phyloP scores from a whole-genome alignment of 2,797 vertebrate genomes.

The Propithecus perrieri region DNA sequence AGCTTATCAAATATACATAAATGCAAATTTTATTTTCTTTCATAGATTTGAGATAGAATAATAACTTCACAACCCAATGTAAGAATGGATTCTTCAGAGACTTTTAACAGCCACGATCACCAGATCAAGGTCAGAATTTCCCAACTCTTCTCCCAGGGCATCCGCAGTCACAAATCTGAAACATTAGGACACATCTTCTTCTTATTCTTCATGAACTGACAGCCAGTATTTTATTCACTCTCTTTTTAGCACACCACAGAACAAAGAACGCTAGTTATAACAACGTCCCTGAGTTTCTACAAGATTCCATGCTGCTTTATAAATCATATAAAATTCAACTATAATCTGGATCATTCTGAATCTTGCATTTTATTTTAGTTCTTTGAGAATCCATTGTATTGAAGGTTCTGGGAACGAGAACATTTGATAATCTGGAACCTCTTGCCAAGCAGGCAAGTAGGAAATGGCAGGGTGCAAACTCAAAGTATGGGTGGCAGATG shows the following conservation, averaged over 20 bases:
- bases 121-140: neutral
- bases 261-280: neutral
- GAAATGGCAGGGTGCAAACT: neutral
- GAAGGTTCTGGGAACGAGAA: constrained; percentile 6
- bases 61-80: neutral
- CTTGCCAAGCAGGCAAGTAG: neutral
- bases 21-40: neutral
- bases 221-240: neutral
- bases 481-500: neutral
- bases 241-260: neutral
- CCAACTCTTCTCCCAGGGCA: neutral
- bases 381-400: neutral
- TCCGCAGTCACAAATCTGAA: neutral
- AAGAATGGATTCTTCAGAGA: neutral
- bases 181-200: neutral
- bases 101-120: neutral
- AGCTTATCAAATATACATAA: neutral
- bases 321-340: constrained; percentile 37
- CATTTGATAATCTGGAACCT: neutral
- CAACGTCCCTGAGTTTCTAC: neutral
- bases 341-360: neutral
- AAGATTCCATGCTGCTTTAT: neutral
- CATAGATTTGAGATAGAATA: neutral
- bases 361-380: neutral
- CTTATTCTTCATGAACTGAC: neutral